A percentile compares a stretch with the other conserved stretches of the same genome.
phyloP scores from a whole-genome alignment of 2,797 vertebrate species.

The Steatocranus sp. region DNA sequence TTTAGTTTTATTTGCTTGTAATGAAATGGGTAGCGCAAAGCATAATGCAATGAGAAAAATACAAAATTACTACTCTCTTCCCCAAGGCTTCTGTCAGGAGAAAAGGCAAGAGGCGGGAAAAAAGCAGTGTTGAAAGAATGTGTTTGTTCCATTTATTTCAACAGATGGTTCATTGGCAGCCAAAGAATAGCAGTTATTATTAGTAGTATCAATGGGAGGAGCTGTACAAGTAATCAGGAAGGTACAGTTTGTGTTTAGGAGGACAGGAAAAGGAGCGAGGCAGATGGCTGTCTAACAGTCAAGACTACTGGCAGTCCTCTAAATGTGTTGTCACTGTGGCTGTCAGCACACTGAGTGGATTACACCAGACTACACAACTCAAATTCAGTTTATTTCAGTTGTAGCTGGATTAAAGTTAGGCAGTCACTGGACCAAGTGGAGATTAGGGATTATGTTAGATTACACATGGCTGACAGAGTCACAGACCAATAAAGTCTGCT shows the following conservation, averaged over 20 bases:
- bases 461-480: conserved; percentile 25
- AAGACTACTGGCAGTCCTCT: conserved; percentile 2
- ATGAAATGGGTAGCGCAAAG: conserved; percentile 37
- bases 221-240: not conserved
- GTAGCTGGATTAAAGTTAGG: conserved; percentile 50
- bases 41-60: conserved; percentile 26
- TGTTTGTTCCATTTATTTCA: conserved; percentile 12
- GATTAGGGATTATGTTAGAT: conserved; percentile 63
- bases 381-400: conserved; percentile 40
- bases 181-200: not conserved
- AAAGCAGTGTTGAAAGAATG: not conserved
- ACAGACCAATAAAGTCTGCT: not conserved
- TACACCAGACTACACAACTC: conserved; percentile 39
- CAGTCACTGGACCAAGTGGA: conserved; percentile 47
- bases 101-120: not conserved
- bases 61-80: conserved; percentile 10
- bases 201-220: not conserved
- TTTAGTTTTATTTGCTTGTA: conserved; percentile 40
- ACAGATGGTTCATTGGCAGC: conserved; percentile 30
- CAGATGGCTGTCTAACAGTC: conserved; percentile 43
- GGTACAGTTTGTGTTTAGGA: not conserved
- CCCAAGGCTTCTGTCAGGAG: conserved; percentile 12
- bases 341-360: conserved; percentile 58
- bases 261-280: not conserved
- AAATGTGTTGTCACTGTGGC: conserved; percentile 36